Evolutionary conservation across 2,113 vertebrate genomes (phyloP), one percentile per base, ranked within the genome.

Genomic region (Phrynosoma blainvillii): DNA sequence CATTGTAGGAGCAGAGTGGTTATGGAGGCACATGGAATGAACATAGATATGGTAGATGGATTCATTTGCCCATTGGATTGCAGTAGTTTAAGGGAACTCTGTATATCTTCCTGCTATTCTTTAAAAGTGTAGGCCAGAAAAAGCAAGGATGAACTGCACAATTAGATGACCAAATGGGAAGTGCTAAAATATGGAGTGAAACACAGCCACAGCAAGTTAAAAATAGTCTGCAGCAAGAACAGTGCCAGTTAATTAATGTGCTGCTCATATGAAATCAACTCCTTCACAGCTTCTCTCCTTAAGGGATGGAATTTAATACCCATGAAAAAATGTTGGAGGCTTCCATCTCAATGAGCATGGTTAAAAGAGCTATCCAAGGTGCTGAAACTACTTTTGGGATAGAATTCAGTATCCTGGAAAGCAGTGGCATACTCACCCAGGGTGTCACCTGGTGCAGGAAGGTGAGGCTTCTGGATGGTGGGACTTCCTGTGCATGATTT

Each of bases 161-260:
- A 93, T 89, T 90, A 59, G 76, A 82, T 70, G 89, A 94, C 85
- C 84, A 93, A 90, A 90, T 89, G 87, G 90, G 90, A 94, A 86
- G 91, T 76, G 95, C 93, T 94, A 94, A 95, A 92, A 94, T 89
- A 95, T 94, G 94, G 92, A 95, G 91, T 21, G 92, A 95, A 95
- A 95, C 92, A 93, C 87, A 87, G 91, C 89, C 87, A 68, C 83
- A 88, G 92, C 89, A 66, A 93, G 91, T 92, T 95, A 96, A 95
- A 96, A 96, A 96, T 93, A 96, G 94, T 90, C 66, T 1, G 92
- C 6, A 91, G 95, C 79, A 94, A 95, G 93, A 94, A 96, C 92
- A 94, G 92, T 92, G 92, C 92, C 91, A 76, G 90, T 88, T 95
- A 88, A 93, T 94, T 88, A 93, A 92, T 95, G 92, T 82, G 87